Base-by-base conservation (phyloP, 1,140 invertebrate genomes). In the Bombus fervidus region DNA sequence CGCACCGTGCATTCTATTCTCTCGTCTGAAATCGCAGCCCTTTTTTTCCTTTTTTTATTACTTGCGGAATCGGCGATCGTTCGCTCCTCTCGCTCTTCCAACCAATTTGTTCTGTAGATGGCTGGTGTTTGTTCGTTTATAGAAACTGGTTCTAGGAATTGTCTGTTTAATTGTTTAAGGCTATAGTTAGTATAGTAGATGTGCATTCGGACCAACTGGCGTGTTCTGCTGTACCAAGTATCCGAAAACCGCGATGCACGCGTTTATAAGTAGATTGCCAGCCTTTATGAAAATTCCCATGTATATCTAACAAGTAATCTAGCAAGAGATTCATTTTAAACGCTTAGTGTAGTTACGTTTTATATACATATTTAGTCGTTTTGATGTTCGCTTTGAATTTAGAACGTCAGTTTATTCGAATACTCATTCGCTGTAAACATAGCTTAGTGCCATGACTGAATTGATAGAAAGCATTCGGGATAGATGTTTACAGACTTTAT, bases 1-100 rank as follows among this genome's bases (percentile, higher is more conserved):
- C 78, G 69, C 69, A 66, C 57, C 66, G 81, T 82, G 72, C 83
- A 86, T 88, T 88, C 88, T 88, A 88, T 85, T 84, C 76, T 39
- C 76, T 88, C 83, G 62, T 73, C 43, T 72, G n/a, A 77, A 81
- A 79, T 71, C 84, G 75, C 66, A 28, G n/a, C 15, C 15, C 31
- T 59, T 76, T 76, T 34, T 76, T 59, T n/a, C 2, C 25, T 22
- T 43, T 77, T 37, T 64, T 64, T 41, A 31, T 28, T n/a, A 57
- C 57, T 62, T 13, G 39, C 59, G 3, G 28, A 9, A 64, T 39
- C 22, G 28, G 12, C 57, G 5, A 34, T 13, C 47, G 28, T 59
- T 41, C 69, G 66, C 8, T 39, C 28, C 41, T 59, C 57, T 28
- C 68, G 4, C 74, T 39, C 34, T 39, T 39, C 34, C 57, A 8